Conservation (phyloP, 2,113 vertebrate genomes). For the Zosterops borbonicus region DNA sequence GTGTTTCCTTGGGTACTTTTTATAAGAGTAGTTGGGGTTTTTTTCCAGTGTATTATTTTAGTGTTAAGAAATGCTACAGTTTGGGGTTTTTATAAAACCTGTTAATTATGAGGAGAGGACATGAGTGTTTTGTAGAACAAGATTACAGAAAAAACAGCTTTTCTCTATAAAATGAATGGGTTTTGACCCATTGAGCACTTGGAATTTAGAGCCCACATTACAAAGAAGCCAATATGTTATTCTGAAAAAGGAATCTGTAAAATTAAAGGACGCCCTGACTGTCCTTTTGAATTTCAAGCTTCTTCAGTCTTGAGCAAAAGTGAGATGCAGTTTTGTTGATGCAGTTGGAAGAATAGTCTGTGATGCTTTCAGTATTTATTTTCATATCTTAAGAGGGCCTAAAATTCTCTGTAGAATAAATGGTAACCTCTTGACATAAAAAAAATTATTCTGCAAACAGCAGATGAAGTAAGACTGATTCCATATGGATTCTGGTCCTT, state of each 20-base stretch:
- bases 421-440: neutral
- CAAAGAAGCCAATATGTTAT: neutral
- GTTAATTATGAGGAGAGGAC: neutral
- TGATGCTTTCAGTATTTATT: neutral
- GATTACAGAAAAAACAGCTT: neutral
- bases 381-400: neutral
- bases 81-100: neutral
- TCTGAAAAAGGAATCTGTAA: neutral
- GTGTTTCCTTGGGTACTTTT: neutral
- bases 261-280: neutral
- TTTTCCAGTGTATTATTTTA: neutral
- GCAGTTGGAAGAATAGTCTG: neutral
- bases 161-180: neutral
- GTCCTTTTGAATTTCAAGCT: neutral
- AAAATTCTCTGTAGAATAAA: neutral
- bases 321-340: neutral
- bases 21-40: neutral
- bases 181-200: neutral
- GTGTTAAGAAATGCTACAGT: neutral
- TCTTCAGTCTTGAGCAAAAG: neutral
- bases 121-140: neutral
- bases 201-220: neutral
- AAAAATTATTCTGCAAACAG: neutral
- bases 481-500: neutral
- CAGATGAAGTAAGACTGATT: neutral